These are phyloP conservation scores for Mylabris sibirica DNA, from an alignment of 2,888 invertebrate genomes.

Conservation along the genomic window DNA sequence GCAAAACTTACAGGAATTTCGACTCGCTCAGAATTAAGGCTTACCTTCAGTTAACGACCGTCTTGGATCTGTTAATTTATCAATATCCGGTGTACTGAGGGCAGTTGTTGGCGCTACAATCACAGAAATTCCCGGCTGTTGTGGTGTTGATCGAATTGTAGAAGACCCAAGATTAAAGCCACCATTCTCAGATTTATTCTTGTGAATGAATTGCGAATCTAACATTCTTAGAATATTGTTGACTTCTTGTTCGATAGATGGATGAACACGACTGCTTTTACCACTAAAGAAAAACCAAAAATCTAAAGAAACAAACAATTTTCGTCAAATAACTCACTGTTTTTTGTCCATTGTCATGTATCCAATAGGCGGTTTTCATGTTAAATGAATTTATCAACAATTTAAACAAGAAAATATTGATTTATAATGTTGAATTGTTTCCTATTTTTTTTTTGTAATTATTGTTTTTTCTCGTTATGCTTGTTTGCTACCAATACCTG, in stretches of 20 bases:
- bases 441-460: background rate
- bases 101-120: conserved; percentile 23
- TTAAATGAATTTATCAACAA: background rate
- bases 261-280: conserved; percentile 17
- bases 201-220: conserved; percentile 20
- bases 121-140: conserved; percentile 23
- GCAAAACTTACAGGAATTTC: background rate
- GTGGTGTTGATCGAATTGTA: background rate
- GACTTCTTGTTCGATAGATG: conserved; percentile 21
- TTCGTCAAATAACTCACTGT: background rate
- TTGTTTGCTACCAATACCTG: no score
- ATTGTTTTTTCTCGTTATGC: no score
- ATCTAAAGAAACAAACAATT: background rate
- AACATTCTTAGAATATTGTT: conserved; percentile 29
- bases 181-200: conserved; percentile 8
- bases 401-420: background rate
- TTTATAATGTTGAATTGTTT: background rate
- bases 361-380: background rate
- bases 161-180: no score
- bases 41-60: conserved; percentile 13
- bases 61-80: background rate
- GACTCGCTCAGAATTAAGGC: no score
- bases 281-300: background rate
- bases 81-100: conserved; percentile 16
- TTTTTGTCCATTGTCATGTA: background rate